Evolutionary conservation across 2,888 invertebrate species (phyloP).

Genomic region (Agrotis segetum): DNA sequence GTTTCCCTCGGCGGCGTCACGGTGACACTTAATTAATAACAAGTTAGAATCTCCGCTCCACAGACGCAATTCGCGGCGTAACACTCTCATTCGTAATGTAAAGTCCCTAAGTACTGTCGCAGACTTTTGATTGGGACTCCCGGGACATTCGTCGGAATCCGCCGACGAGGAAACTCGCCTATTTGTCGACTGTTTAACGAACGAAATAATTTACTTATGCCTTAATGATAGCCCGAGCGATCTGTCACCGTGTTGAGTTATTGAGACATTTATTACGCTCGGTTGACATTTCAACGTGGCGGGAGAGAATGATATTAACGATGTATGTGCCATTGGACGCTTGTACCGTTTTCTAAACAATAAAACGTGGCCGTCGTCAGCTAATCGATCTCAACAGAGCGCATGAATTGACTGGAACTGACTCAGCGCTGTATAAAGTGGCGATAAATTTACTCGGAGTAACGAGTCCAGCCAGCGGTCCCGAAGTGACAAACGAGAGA

Average conservation of each 20-base stretch:
- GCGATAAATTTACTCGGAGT: conserved; percentile 72
- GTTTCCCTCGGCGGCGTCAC: conserved; percentile 52
- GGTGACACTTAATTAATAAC: conserved; percentile 81
- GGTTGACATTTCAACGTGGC: conserved; percentile 72
- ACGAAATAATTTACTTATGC: conserved; percentile 75
- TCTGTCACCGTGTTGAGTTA: conserved; percentile 76
- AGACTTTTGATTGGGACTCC: conserved; percentile 79
- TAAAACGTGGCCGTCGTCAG: conserved; percentile 68
- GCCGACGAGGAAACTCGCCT: conserved; percentile 60
- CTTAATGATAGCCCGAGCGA: conserved; percentile 72
- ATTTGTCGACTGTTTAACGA: conserved; percentile 71
- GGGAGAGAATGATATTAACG: conserved; percentile 72
- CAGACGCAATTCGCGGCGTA: conserved; percentile 67
- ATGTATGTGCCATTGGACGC: conserved; percentile 65
- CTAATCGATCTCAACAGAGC: conserved; percentile 69
- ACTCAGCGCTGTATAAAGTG: conserved; percentile 70
- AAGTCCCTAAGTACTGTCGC: conserved; percentile 77
- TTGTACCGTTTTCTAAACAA: conserved; percentile 71
- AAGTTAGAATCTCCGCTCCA: conserved; percentile 75
- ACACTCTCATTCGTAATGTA: conserved; percentile 70
- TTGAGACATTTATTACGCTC: conserved; percentile 77
- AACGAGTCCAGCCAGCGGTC: conserved; percentile 67
- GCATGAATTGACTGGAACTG: conserved; percentile 67
- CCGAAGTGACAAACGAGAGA: conserved; percentile 74
- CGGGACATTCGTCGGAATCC: conserved; percentile 57